Evolutionary conservation across 2,113 vertebrate species (phyloP).

Genomic region (Archilochus colubris): DNA sequence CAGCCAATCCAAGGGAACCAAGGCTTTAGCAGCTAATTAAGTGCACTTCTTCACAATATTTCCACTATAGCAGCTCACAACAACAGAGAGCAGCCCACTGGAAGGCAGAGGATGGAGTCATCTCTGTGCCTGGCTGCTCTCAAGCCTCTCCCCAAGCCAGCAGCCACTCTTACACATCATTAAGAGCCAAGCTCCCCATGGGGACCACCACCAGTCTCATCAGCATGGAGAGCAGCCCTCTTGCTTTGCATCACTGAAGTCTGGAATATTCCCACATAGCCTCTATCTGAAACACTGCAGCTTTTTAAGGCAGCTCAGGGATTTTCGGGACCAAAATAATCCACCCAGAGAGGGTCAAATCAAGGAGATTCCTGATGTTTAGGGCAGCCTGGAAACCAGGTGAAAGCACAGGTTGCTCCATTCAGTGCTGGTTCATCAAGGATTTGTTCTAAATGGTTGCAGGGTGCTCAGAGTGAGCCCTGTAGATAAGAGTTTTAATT

Average conservation of each 20-base stretch:
- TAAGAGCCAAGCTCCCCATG: conserved; percentile 21
- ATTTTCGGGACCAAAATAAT: not conserved
- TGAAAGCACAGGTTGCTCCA: not conserved
- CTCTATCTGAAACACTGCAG: not conserved
- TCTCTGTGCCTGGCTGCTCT: not conserved
- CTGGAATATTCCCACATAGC: not conserved
- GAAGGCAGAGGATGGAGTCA: not conserved
- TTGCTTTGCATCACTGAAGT: conserved; percentile 32
- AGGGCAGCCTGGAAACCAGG: not conserved
- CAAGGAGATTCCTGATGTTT: not conserved
- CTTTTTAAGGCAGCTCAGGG: conserved; percentile 29
- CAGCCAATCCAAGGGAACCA: not conserved
- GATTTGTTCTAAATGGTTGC: not conserved
- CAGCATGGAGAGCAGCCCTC: not conserved
- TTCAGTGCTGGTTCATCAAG: not conserved
- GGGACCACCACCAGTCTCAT: not conserved
- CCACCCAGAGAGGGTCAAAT: conserved; percentile 17
- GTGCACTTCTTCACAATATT: not conserved
- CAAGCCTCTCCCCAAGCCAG: not conserved
- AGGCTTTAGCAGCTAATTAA: not conserved
- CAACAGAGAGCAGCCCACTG: not conserved
- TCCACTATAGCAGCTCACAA: not conserved
- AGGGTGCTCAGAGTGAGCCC: not conserved
- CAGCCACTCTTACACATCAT: conserved; percentile 59
- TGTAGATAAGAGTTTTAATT: conserved; percentile 42